phyloP scores from a whole-genome alignment of 2,113 vertebrate species.

The Hymenochirus boettgeri region DNA sequence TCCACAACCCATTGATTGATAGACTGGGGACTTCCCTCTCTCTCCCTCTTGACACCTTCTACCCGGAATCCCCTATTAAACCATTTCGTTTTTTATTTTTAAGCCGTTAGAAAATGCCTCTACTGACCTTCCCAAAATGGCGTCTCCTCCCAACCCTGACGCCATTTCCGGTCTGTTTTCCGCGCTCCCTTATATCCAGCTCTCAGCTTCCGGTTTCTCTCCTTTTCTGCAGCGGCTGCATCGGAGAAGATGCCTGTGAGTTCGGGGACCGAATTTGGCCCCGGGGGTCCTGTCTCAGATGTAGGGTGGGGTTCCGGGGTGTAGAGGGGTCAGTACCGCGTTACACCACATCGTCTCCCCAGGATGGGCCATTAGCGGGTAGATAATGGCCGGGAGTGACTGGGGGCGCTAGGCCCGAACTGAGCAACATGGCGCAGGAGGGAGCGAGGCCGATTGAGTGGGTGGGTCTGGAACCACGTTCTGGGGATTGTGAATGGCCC shows the following conservation, averaged over 20 bases:
- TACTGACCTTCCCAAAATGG: conserved; percentile 28
- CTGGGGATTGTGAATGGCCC: too few species aligned
- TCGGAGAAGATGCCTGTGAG: conserved; percentile 82
- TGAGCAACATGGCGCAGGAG: conserved; percentile 15
- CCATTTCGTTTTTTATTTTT: background rate
- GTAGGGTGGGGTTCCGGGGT: background rate
- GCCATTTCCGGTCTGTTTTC: conserved; percentile 56
- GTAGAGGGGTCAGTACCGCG: fast-evolving
- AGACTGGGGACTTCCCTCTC: too few species aligned
- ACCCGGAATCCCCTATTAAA: background rate
- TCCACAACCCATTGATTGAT: background rate
- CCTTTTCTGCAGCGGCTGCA: conserved; percentile 66
- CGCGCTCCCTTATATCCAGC: conserved; percentile 56
- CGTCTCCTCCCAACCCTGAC: fast-evolving
- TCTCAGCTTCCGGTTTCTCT: conserved; percentile 57
- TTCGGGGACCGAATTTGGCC: conserved; percentile 31
- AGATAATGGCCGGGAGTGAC: background rate
- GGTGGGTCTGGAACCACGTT: background rate
- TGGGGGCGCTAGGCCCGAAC: background rate
- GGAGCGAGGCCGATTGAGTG: conserved; percentile 37
- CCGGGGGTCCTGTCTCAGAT: fast-evolving
- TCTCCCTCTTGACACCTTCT: background rate
- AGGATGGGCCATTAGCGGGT: fast-evolving
- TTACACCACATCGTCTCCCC: too few species aligned
- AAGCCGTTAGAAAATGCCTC: too few species aligned